These are phyloP conservation scores for Otolemur crassicaudatus DNA, from an alignment of 2,797 vertebrate genomes.

Conservation along the genomic window DNA sequence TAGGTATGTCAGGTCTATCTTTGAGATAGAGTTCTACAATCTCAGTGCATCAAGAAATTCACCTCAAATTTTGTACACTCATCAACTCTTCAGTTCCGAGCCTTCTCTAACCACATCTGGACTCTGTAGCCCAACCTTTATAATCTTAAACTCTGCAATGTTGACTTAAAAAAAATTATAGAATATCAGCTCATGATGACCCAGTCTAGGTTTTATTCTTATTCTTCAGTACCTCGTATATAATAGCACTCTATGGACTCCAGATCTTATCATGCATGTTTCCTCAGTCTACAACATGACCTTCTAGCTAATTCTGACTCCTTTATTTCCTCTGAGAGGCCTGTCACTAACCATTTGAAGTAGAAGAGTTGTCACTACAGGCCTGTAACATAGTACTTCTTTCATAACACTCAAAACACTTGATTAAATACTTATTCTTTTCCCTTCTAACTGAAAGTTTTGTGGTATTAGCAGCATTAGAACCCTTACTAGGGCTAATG, in stretches of 20 bases:
- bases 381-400: not conserved
- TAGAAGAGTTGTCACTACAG: conserved; percentile 3
- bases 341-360: not conserved
- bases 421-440: conserved; percentile 49
- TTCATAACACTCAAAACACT: conserved; percentile 7
- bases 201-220: not conserved
- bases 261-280: not conserved
- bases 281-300: conserved; percentile 29
- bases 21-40: not conserved
- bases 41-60: conserved; percentile 32
- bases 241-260: not conserved
- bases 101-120: not conserved
- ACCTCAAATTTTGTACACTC: conserved; percentile 7
- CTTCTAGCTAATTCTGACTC: not conserved
- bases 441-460: conserved; percentile 3
- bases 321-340: conserved; percentile 46
- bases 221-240: not conserved
- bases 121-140: not conserved
- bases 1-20: not conserved
- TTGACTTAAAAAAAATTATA: not conserved
- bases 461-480: not conserved
- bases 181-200: conserved; percentile 10
- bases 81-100: not conserved
- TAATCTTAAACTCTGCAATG: conserved; percentile 25
- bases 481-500: not conserved